phyloP scores from a whole-genome alignment of 2,113 vertebrate genomes.

The Pseudorhombus dupliciocellatus region DNA sequence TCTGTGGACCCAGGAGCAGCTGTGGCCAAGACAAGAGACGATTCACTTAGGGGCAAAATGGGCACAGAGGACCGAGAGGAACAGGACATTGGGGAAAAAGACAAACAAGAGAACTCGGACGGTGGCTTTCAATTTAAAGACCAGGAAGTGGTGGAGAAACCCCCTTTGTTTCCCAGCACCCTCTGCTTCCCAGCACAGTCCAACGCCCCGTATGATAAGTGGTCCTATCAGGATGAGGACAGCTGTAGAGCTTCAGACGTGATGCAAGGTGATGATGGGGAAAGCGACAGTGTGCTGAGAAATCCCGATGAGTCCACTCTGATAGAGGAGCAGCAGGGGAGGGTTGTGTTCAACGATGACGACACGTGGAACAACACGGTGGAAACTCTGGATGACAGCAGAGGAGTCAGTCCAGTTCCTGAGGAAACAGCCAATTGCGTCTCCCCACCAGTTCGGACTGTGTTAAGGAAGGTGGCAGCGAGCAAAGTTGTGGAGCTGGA shows the following conservation, averaged over 20 bases:
- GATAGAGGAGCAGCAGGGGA: constrained; percentile 60
- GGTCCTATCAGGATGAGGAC: constrained; percentile 73
- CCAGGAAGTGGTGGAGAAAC: constrained; percentile 61
- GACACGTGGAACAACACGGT: constrained; percentile 93
- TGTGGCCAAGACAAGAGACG: neutral
- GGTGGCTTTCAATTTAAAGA: constrained; percentile 71
- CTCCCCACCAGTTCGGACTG: constrained; percentile 66
- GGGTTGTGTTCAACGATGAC: constrained; percentile 92
- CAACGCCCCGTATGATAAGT: constrained; percentile 73
- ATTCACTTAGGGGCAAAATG: neutral
- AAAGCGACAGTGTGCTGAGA: constrained; percentile 59
- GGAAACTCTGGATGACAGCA: constrained; percentile 57
- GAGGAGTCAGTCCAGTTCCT: constrained; percentile 8
- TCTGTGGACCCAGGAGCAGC: neutral
- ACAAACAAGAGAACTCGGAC: constrained; percentile 6
- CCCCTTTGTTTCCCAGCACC: constrained; percentile 37
- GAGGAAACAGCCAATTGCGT: constrained; percentile 50
- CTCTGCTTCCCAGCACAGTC: constrained; percentile 55
- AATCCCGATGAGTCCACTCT: constrained; percentile 64
- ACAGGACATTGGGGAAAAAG: constrained; percentile 18
- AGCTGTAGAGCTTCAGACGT: constrained; percentile 23
- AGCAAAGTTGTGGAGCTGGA: constrained; percentile 75
- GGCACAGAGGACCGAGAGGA: constrained; percentile 35
- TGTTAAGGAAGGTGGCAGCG: constrained; percentile 87
- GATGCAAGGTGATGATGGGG: constrained; percentile 39